Conservation (phyloP, 2,797 vertebrate species). For the Scolopax rusticola region DNA sequence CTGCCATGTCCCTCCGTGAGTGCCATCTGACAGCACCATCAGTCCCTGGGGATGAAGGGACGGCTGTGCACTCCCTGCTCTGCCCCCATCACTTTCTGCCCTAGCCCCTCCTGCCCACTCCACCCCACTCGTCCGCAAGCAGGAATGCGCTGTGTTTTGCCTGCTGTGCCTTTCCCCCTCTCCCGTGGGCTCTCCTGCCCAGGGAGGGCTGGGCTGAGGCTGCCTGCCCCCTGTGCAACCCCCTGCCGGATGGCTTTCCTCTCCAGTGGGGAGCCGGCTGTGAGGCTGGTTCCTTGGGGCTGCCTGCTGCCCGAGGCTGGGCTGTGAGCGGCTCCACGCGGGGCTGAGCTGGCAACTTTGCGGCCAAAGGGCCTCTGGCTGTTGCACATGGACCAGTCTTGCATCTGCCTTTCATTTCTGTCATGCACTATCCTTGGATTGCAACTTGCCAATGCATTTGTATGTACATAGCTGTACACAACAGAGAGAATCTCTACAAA, state of each 20-base stretch:
- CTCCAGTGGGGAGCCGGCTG: not conserved
- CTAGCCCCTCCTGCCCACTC: not conserved
- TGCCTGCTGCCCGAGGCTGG: not conserved
- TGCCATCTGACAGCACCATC: not conserved
- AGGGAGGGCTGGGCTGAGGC: not conserved
- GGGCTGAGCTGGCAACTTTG: not conserved
- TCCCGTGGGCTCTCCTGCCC: not conserved
- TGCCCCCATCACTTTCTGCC: not conserved
- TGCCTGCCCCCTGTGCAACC: not conserved
- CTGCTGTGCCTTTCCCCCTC: not conserved
- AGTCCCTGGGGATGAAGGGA: not conserved
- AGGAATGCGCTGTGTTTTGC: not conserved
- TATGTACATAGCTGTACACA: conserved; percentile 55
- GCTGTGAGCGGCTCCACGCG: rapidly evolving
- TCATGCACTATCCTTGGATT: conserved; percentile 52
- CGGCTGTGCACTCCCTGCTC: not conserved
- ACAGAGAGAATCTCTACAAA: not conserved
- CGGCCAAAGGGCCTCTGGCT: not conserved
- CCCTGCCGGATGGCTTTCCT: not conserved
- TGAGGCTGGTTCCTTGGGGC: not conserved
- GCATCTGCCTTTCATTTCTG: conserved; percentile 60
- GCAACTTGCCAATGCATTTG: conserved; percentile 68
- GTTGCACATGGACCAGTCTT: not conserved
- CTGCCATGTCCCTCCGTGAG: rapidly evolving
- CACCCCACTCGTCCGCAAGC: not conserved